Percentiles rank a stretch among this genome's conserved stretches.
These are phyloP conservation scores for Phrynosoma platyrhinos DNA, from an alignment of 2,113 vertebrate genomes.

Conservation along the genomic window DNA sequence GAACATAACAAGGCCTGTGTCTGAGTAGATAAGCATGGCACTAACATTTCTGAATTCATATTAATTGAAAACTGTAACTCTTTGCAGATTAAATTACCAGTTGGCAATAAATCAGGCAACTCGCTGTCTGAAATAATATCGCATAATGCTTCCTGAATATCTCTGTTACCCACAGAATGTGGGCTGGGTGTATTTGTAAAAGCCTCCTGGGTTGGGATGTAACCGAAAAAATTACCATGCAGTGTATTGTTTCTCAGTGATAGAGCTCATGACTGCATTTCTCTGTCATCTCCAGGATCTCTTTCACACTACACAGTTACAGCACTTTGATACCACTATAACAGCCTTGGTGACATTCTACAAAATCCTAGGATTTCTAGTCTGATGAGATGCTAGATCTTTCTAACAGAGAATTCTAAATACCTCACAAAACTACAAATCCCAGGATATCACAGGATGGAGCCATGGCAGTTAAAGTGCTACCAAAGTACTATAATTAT, in stretches of 20 bases:
- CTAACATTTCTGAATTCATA: accelerated
- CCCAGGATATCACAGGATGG: no score
- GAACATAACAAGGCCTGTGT: not conserved
- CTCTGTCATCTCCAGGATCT: not conserved
- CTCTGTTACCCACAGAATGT: not conserved
- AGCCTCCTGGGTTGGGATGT: not conserved
- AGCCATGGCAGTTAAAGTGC: no score
- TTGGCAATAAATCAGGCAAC: slow-evolving; percentile 5
- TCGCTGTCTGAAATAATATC: slow-evolving; percentile 41
- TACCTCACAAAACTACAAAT: no score
- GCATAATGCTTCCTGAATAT: accelerated
- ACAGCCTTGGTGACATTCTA: no score
- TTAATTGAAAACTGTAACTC: not conserved
- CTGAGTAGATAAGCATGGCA: not conserved
- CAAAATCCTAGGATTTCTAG: no score
- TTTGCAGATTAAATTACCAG: not conserved
- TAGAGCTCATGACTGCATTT: not conserved
- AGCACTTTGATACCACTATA: no score
- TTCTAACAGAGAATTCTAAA: no score
- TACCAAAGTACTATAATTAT: no score
- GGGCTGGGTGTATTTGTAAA: no score
- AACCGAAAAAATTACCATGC: not conserved
- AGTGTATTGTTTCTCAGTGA: not conserved
- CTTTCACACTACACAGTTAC: no score
- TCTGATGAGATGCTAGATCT: no score